Conservation (phyloP, 1,140 invertebrate species). For the Ctenoplectra terminalis region DNA sequence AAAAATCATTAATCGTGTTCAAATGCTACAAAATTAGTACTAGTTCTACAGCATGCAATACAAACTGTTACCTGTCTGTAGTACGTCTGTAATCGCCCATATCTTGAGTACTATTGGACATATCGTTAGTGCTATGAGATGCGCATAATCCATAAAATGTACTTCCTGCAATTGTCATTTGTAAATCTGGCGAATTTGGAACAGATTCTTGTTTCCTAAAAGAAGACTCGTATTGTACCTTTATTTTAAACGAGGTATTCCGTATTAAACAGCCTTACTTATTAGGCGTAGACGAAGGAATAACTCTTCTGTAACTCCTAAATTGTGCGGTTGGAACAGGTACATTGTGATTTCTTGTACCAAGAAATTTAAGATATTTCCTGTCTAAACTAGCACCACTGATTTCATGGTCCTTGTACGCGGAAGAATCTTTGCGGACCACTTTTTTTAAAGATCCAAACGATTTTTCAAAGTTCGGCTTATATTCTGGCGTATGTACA, state of each 20-base stretch:
- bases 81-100: slow-evolving; percentile 77
- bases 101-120: slow-evolving; percentile 70
- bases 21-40: slow-evolving; percentile 5
- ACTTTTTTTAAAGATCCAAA: slow-evolving; percentile 88
- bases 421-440: slow-evolving; percentile 80
- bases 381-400: slow-evolving; percentile 88
- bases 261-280: slow-evolving; percentile 57
- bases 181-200: slow-evolving; percentile 72
- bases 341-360: slow-evolving; percentile 84
- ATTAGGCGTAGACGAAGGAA: slow-evolving; percentile 75
- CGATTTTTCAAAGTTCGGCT: slow-evolving; percentile 76
- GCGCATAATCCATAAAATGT: slow-evolving; percentile 77
- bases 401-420: slow-evolving; percentile 73
- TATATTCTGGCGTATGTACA: slow-evolving; percentile 69
- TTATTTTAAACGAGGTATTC: slow-evolving; percentile 9
- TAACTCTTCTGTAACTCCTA: slow-evolving; percentile 88
- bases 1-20: background rate
- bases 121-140: slow-evolving; percentile 74
- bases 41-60: slow-evolving; percentile 8
- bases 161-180: slow-evolving; percentile 76
- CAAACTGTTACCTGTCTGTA: slow-evolving; percentile 68
- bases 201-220: slow-evolving; percentile 70
- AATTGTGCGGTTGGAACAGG: slow-evolving; percentile 91
- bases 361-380: slow-evolving; percentile 87
- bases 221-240: slow-evolving; percentile 6